A percentile compares a stretch with the other conserved stretches of the same genome.
Conservation (phyloP, 2,113 vertebrate genomes). For the Leptobrachium ailaonicum region DNA sequence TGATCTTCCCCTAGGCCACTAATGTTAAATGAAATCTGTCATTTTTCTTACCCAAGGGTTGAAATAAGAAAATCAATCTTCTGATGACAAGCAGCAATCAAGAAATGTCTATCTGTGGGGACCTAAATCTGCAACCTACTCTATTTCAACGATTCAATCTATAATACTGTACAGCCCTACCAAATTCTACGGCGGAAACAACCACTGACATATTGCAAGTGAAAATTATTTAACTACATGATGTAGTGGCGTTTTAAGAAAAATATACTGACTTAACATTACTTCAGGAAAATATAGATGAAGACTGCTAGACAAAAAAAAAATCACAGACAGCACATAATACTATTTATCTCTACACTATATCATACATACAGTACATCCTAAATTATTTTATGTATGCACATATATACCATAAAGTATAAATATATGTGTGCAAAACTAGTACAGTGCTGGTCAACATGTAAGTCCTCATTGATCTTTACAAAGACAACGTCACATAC, state of each 20-base stretch:
- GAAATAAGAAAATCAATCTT: conserved; percentile 30
- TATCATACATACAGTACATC: too few species aligned
- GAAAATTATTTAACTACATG: neutral
- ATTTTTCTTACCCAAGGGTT: conserved; percentile 18
- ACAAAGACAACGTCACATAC: too few species aligned
- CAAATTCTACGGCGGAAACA: neutral
- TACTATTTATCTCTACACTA: too few species aligned
- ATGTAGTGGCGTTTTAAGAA: neutral
- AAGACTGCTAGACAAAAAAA: too few species aligned
- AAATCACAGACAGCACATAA: too few species aligned
- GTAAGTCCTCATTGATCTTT: too few species aligned
- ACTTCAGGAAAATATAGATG: too few species aligned
- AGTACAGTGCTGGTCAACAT: too few species aligned
- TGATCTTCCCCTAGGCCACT: conserved; percentile 22
- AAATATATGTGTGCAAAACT: too few species aligned
- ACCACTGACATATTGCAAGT: neutral
- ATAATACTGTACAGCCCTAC: neutral
- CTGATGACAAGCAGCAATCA: conserved; percentile 23
- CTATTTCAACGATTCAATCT: neutral
- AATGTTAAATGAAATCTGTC: conserved; percentile 33
- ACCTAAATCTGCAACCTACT: neutral
- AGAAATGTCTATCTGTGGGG: conserved; percentile 4
- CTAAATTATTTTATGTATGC: too few species aligned
- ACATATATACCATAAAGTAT: too few species aligned
- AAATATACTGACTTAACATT: too few species aligned